Conservation (phyloP, 2,888 invertebrate species). For the Metallyticus violacea region DNA sequence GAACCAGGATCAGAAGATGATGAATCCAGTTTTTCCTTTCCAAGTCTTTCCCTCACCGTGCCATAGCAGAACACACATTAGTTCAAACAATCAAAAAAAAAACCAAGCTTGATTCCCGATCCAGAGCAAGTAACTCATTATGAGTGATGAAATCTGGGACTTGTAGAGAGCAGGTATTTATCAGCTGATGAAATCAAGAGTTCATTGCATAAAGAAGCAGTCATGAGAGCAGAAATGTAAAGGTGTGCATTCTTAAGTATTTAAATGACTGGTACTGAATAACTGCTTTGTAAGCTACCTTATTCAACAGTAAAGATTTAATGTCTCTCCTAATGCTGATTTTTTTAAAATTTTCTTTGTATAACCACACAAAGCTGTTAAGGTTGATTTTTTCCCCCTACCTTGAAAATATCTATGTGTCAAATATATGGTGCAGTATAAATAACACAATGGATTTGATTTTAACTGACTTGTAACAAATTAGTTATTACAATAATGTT, state of each 20-base stretch:
- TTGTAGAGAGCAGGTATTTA: background rate
- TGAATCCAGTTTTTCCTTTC: background rate
- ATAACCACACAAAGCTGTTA: no score
- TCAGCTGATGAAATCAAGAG: background rate
- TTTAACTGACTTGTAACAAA: no score
- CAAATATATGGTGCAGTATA: no score
- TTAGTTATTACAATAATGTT: no score
- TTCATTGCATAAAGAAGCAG: background rate
- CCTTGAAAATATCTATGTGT: no score
- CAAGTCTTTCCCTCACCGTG: background rate
- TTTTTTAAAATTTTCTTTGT: no score
- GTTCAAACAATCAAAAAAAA: conserved; percentile 2
- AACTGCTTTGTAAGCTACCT: no score
- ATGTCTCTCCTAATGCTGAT: no score
- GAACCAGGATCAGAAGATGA: background rate
- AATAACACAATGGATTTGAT: no score
- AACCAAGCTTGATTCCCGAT: background rate
- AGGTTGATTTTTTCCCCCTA: no score
- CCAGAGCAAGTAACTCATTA: background rate
- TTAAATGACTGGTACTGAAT: background rate
- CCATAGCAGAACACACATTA: background rate
- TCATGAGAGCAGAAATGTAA: background rate
- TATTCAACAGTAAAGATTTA: no score
- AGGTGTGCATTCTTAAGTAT: background rate
- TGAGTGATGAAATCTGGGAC: background rate